Evolutionary conservation across 2,888 invertebrate species (phyloP).

Genomic region (Chaetogeoica ovagalla): DNA sequence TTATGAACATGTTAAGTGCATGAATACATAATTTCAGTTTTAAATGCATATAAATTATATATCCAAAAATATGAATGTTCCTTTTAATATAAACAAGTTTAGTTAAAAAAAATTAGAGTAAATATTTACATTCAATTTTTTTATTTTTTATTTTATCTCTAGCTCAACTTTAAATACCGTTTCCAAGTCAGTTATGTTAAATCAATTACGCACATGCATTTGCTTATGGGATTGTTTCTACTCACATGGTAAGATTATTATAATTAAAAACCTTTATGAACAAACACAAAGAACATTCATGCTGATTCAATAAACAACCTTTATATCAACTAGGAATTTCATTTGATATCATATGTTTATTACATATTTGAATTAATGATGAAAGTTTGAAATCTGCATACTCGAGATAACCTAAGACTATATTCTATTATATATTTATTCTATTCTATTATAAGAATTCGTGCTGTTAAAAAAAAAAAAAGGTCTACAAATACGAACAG

Average conservation of each 20-base stretch:
- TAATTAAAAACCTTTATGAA: background rate
- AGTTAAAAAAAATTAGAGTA: no score
- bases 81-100: no score
- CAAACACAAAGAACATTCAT: background rate
- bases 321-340: background rate
- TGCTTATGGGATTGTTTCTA: background rate
- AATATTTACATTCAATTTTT: no score
- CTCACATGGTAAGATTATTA: background rate
- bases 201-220: background rate
- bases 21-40: no score
- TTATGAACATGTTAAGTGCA: no score
- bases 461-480: conserved; percentile 38
- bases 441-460: background rate
- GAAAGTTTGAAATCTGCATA: conserved; percentile 3
- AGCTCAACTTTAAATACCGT: no score
- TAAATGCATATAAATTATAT: no score
- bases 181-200: background rate
- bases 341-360: conserved; percentile 18
- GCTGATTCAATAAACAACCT: background rate
- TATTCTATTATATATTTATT: conserved; percentile 1
- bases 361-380: conserved; percentile 7
- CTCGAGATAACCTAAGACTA: background rate
- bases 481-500: conserved; percentile 15
- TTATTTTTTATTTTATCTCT: no score
- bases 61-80: no score